Evolutionary conservation across 2,888 invertebrate species (phyloP).

Genomic region (Cerastoderma edule): DNA sequence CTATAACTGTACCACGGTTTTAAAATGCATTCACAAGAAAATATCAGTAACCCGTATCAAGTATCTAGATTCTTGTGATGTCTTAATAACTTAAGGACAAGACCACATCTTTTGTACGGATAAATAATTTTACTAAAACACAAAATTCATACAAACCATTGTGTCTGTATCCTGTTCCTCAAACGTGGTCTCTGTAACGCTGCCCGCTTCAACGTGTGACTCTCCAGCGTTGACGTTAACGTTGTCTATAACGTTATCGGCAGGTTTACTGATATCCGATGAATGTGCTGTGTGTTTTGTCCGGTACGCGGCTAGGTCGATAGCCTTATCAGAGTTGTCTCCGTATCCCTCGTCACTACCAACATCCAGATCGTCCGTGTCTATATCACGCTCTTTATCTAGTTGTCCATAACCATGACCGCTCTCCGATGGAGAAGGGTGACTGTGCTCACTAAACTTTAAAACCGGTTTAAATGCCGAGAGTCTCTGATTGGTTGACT

Average conservation of each 20-base stretch:
- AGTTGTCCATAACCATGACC: not conserved
- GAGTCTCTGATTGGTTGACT: constrained; percentile 39
- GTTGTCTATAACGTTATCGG: too few relatives aligned
- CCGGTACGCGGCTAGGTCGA: not conserved
- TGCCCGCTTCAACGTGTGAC: too few relatives aligned
- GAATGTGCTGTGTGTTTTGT: constrained; percentile 29
- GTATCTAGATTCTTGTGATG: too few relatives aligned
- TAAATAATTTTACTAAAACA: not conserved
- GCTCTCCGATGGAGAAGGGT: constrained; percentile 6
- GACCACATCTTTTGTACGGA: too few relatives aligned
- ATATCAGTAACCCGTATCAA: too few relatives aligned
- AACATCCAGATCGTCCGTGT: constrained; percentile 47
- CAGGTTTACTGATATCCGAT: constrained; percentile 35
- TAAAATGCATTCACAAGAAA: too few relatives aligned
- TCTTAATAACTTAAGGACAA: too few relatives aligned
- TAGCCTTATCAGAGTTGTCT: not conserved
- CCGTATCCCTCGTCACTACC: constrained; percentile 40
- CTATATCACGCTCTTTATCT: constrained; percentile 31
- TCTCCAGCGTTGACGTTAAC: too few relatives aligned
- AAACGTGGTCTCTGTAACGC: too few relatives aligned
- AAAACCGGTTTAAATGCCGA: constrained; percentile 59
- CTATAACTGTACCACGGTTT: too few relatives aligned
- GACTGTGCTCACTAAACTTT: constrained; percentile 28
- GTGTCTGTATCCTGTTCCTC: constrained; percentile 6
- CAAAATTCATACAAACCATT: not conserved